phyloP scores from a whole-genome alignment of 2,797 vertebrate genomes.

The Thripadectes ignobilis region DNA sequence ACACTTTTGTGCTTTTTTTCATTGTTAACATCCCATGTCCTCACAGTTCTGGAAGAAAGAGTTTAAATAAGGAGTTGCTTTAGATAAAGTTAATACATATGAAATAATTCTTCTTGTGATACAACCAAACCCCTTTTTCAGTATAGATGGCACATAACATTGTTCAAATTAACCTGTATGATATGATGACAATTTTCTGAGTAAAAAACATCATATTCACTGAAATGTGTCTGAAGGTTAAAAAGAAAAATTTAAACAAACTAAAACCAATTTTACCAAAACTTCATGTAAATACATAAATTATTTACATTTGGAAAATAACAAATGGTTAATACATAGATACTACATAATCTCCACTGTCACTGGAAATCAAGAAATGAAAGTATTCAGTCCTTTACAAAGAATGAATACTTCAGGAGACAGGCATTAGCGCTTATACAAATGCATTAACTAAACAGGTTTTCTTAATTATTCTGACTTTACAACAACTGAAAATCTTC shows the following conservation, averaged over 20 bases:
- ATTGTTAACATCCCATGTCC: constrained; percentile 91
- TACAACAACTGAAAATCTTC: not conserved
- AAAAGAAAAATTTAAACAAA: not conserved
- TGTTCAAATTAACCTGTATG: not conserved
- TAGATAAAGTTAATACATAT: not conserved
- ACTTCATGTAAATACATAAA: not conserved
- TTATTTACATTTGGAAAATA: not conserved
- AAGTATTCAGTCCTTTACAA: not conserved
- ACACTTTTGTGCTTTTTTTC: constrained; percentile 93
- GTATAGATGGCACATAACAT: not conserved
- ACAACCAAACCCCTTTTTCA: not conserved
- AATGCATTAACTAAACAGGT: not conserved
- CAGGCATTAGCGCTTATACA: not conserved
- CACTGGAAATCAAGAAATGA: not conserved
- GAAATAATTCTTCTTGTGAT: not conserved
- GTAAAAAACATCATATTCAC: not conserved
- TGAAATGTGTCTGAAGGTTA: not conserved
- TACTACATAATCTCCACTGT: not conserved
- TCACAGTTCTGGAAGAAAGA: constrained; percentile 84
- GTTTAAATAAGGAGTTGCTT: constrained; percentile 25
- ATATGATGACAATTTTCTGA: not conserved
- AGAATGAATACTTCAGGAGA: not conserved
- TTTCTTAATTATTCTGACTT: not conserved
- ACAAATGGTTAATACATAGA: not conserved
- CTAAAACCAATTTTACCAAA: not conserved